Percentiles rank a stretch among this genome's conserved stretches.
Evolutionary conservation across 2,113 vertebrate genomes (phyloP).

Genomic region (Oophaga pumilio): DNA sequence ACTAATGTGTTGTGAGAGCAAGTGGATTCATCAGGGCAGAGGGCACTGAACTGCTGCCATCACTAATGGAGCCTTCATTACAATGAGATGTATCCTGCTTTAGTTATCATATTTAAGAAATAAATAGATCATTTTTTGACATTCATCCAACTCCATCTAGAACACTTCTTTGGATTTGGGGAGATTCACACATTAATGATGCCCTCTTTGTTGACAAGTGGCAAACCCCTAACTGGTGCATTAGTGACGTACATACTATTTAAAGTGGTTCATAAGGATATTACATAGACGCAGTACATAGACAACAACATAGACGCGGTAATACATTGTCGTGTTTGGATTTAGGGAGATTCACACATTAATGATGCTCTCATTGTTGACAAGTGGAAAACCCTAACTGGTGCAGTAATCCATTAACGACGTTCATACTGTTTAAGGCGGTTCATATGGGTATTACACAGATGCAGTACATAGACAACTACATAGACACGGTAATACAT

Average conservation of each 20-base stretch:
- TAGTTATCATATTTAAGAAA: background rate
- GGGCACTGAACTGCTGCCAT: background rate
- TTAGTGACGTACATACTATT: background rate
- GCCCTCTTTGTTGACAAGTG: background rate
- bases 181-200: background rate
- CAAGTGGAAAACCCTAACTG: background rate
- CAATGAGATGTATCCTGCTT: background rate
- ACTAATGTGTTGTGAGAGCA: background rate
- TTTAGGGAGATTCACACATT: background rate
- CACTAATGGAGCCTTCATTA: background rate
- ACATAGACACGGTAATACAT: background rate
- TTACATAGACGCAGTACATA: background rate
- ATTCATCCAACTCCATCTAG: background rate
- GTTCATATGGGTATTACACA: slow-evolving; percentile 1
- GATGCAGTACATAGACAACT: too few relatives aligned
- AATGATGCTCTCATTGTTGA: background rate
- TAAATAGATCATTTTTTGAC: background rate
- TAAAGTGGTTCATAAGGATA: background rate
- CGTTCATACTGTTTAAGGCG: background rate
- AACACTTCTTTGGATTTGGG: background rate
- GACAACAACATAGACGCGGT: too few relatives aligned
- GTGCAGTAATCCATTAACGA: background rate
- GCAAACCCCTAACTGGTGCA: background rate
- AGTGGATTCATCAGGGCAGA: background rate
- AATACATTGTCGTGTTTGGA: background rate